Conservation (phyloP, 1,140 invertebrate genomes). For the Meloidogyne chitwoodi region DNA sequence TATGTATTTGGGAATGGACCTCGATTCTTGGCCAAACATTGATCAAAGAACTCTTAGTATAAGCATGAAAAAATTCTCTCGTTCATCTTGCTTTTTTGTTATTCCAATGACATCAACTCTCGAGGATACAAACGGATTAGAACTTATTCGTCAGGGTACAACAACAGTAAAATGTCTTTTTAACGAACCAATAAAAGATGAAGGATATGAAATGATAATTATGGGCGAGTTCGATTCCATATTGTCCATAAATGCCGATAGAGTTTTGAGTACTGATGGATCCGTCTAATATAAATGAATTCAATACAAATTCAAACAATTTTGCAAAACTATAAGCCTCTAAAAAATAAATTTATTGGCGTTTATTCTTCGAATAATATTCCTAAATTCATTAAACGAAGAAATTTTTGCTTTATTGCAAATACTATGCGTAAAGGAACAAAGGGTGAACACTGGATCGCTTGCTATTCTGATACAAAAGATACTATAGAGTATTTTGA, state of each 20-base stretch:
- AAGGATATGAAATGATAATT: slow-evolving; percentile 17
- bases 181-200: too few relatives aligned
- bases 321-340: not conserved
- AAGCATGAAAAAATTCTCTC: slow-evolving; percentile 18
- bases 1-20: slow-evolving; percentile 18
- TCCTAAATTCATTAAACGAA: not conserved
- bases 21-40: not conserved
- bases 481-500: too few relatives aligned
- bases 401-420: too few relatives aligned
- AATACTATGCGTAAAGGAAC: too few relatives aligned
- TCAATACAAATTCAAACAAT: not conserved
- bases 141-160: too few relatives aligned
- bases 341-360: slow-evolving; percentile 14
- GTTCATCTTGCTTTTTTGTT: slow-evolving; percentile 7
- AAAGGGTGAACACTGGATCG: too few relatives aligned
- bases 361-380: slow-evolving; percentile 17
- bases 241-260: slow-evolving; percentile 22
- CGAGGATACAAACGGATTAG: too few relatives aligned
- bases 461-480: too few relatives aligned
- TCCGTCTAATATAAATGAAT: slow-evolving; percentile 28
- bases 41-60: slow-evolving; percentile 20
- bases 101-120: too few relatives aligned
- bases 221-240: slow-evolving; percentile 24
- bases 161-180: too few relatives aligned
- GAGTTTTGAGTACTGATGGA: slow-evolving; percentile 21